Evolutionary conservation across 2,113 vertebrate species (phyloP).

Genomic region (Engystomops pustulosus): DNA sequence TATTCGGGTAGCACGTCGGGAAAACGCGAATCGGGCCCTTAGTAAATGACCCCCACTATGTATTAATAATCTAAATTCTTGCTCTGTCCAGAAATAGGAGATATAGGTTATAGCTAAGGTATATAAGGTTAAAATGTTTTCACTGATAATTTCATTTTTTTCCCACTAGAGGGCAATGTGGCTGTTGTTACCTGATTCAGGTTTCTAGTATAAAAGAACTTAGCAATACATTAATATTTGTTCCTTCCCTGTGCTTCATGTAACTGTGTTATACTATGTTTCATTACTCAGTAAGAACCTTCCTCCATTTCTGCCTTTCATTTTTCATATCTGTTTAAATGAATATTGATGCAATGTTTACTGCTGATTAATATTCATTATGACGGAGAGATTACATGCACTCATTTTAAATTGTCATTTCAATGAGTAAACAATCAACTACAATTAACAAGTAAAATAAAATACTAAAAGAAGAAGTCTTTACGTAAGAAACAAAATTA

Average conservation of each 20-base stretch:
- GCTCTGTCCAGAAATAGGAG: neutral
- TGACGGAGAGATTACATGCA: constrained; percentile 68
- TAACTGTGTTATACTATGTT: constrained; percentile 60
- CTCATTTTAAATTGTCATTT: constrained; percentile 74
- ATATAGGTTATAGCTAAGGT: neutral
- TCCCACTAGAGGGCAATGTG: constrained; percentile 50
- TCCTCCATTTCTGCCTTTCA: constrained; percentile 64
- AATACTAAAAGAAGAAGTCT: constrained; percentile 43
- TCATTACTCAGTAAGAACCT: constrained; percentile 51
- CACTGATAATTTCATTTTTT: neutral
- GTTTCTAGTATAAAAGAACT: neutral
- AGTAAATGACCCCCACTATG: too few species aligned
- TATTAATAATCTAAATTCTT: neutral
- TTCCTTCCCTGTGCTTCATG: neutral
- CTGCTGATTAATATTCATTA: constrained; percentile 76
- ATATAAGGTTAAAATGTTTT: neutral
- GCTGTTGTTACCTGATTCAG: neutral
- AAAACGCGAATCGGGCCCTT: too few species aligned
- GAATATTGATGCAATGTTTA: constrained; percentile 75
- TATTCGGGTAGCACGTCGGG: too few species aligned
- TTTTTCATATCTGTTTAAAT: constrained; percentile 68
- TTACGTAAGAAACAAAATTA: constrained; percentile 4
- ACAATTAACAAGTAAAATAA: constrained; percentile 66
- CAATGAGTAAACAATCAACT: constrained; percentile 67
- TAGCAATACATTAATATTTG: constrained; percentile 30